Conservation (phyloP, 1,140 invertebrate species). For the Oryctes rhinoceros region DNA sequence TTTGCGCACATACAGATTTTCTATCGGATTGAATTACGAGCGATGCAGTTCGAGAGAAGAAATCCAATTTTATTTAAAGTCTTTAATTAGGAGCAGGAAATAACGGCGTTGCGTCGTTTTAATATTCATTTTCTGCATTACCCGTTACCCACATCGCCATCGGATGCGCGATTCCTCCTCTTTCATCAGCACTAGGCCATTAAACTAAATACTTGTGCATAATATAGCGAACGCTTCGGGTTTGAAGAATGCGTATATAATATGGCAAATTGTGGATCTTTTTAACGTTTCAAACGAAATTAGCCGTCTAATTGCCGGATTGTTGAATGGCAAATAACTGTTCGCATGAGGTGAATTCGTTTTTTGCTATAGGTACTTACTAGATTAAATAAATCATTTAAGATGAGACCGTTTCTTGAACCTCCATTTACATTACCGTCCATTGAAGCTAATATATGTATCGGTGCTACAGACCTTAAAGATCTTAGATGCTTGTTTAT, state of each 20-base stretch:
- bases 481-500: too few relatives aligned
- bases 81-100: constrained; percentile 25
- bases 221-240: background rate
- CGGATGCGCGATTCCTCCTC: background rate
- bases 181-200: background rate
- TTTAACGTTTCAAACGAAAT: background rate
- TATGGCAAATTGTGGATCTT: background rate
- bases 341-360: background rate
- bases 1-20: background rate
- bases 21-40: background rate
- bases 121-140: constrained; percentile 22
- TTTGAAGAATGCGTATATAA: background rate
- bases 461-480: too few relatives aligned
- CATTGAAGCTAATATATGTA: too few relatives aligned
- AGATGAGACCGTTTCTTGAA: too few relatives aligned
- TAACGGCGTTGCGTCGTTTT: constrained; percentile 22
- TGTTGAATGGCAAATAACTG: constrained; percentile 12
- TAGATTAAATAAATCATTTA: too few relatives aligned
- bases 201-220: constrained; percentile 15
- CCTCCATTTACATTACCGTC: too few relatives aligned
- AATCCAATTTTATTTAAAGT: constrained; percentile 10
- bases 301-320: background rate
- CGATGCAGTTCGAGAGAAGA: background rate
- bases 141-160: background rate
- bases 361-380: background rate